Evolutionary conservation across 2,888 invertebrate genomes (phyloP), one percentile per base, ranked within the genome.

Genomic region (Macrophya alboannulata): DNA sequence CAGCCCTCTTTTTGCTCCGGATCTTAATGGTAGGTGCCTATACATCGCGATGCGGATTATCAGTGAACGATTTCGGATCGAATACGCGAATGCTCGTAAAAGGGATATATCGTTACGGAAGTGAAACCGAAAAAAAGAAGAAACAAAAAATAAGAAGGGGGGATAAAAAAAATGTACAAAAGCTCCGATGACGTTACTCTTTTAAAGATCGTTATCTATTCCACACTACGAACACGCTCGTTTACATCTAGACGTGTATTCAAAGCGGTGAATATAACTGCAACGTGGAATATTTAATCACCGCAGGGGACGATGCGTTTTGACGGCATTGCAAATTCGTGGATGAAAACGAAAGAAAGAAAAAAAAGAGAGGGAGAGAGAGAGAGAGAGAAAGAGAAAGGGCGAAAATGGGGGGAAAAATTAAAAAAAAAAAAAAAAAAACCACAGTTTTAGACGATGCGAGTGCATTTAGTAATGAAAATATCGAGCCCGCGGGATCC

Each of bases 401-500:
- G 17, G 0, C 0, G 15, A 55, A 55, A 55, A 55, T 17, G 15
- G 25, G 4, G 21, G 9, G 21, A 15, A 51, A 25, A 10, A n/a
- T n/a, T n/a, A n/a, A 10, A 51, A 31, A 31, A n/a, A 37, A 51
- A 55, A 25, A 45, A 9, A 15, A 51, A 43, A 55, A 31, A 15
- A 43, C 25, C 31, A 21, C 48, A 12, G 45, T 48, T 45, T 43
- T 15, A 21, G 79, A 25, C 40, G 59, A 6, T 43, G 79, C 40
- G 1, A 37, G 83, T 85, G 83, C 85, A 85, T 85, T 83, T 85
- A 74, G 85, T 85, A 74, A 85, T 85, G 84, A 85, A 85, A 85
- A 85, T 84, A 84, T 85, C 85, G 84, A 74, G 51, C 45, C n/a
- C 37, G 12, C 48, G 10, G 37, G 25, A 74, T 15, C 10, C 37